Base-by-base conservation (phyloP, 2,113 vertebrate species). In the Pleuronectes platessa region DNA sequence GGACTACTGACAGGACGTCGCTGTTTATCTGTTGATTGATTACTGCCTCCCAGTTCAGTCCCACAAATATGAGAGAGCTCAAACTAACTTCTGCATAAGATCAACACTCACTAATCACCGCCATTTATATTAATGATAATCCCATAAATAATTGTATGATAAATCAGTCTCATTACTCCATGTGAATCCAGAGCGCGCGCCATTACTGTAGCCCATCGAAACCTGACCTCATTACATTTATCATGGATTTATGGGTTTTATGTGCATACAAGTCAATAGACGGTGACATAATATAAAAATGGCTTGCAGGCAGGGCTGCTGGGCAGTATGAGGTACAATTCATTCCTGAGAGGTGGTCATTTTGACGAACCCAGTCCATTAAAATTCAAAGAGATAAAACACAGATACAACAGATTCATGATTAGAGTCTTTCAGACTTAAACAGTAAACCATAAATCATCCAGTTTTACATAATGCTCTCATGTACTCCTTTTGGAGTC, bases 201-300 rank as follows among this genome's bases (percentile, higher is more conserved):
- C 66, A 74, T 87, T 83, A 79, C 21, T 62, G 56, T 17, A 17
- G 74, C 56, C 70, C 68, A 66, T 80, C 71, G 42, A 64, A 85
- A 73, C 40, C 61, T 78, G 82, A 90, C 88, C 78, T 90, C 83
- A 81, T 88, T 88, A 85, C 76, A 84, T 89, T 86, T 81, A 74
- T 85, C 71, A 69, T 73, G 71, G 79, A 88, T 85, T 90, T 77
- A 86, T 82, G 79, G 21, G 10, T 64, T 78, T 63, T 74, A 67
- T 70, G 58, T 61, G 63, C 71, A 68, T 76, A 64, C 27, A 55
- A 81, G 79, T 86, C 70, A 85, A 82, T 84, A 66, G 53, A 73
- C 27, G 31, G 55, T 71, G 81, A 75, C 68, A 72, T 83, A 26
- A 74, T 83, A 26, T 79, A 68, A 85, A 88, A 73, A 88, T 70